Conservation (phyloP, 1,140 invertebrate genomes). For the Heliothis subflexa region DNA sequence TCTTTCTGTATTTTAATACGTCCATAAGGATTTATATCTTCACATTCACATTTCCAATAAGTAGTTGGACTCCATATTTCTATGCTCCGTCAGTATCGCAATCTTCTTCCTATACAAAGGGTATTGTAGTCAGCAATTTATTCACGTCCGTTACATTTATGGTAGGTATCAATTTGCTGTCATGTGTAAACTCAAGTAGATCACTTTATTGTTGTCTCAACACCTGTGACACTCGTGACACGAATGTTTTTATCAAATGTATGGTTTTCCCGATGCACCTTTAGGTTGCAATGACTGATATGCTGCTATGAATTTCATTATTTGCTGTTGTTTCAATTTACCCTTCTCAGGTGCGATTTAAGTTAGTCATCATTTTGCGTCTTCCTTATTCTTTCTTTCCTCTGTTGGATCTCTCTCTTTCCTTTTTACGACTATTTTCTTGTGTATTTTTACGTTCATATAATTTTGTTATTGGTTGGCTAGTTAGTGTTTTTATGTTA, state of each 20-base stretch:
- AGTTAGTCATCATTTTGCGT: too few relatives aligned
- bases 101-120: neutral
- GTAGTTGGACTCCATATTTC: neutral
- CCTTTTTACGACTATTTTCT: too few relatives aligned
- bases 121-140: slow-evolving; percentile 14
- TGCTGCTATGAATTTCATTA: slow-evolving; percentile 13
- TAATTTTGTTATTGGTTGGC: too few relatives aligned
- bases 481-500: too few relatives aligned
- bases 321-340: neutral
- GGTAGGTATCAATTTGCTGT: slow-evolving; percentile 23
- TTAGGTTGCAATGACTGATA: neutral
- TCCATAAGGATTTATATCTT: too few relatives aligned
- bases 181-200: slow-evolving; percentile 9
- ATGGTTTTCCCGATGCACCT: neutral
- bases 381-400: neutral
- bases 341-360: neutral
- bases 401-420: neutral
- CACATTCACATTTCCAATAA: too few relatives aligned
- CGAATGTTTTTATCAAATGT: neutral
- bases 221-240: slow-evolving; percentile 18
- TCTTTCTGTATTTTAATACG: too few relatives aligned
- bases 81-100: neutral
- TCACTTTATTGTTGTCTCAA: slow-evolving; percentile 14
- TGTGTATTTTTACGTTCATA: too few relatives aligned
- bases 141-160: slow-evolving; percentile 26